phyloP scores from a whole-genome alignment of 1,140 invertebrate genomes.

The Leguminivora glycinivorella region DNA sequence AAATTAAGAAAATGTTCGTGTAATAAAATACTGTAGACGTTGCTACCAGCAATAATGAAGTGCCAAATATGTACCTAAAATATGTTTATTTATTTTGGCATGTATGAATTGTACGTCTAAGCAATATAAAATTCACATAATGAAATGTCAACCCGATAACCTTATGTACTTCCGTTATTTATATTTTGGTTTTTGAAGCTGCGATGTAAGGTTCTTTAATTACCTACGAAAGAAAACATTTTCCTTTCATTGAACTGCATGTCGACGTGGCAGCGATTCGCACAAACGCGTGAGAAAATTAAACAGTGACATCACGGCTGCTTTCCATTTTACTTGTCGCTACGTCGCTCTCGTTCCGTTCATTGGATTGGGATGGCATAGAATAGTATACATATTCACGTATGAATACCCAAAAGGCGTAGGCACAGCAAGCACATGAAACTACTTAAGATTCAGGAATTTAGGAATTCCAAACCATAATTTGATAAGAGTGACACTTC shows the following conservation, averaged over 20 bases:
- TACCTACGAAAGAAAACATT: not conserved
- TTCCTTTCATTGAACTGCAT: constrained; percentile 3
- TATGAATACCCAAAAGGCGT: too few species aligned
- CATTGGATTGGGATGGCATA: not conserved
- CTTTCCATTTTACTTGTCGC: constrained; percentile 51
- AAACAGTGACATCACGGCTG: constrained; percentile 45
- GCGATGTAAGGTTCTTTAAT: not conserved
- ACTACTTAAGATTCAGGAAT: too few species aligned
- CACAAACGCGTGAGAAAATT: constrained; percentile 52
- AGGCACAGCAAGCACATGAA: too few species aligned
- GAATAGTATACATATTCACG: not conserved
- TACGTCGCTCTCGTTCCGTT: constrained; percentile 25
- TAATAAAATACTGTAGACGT: not conserved
- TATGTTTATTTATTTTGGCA: not conserved
- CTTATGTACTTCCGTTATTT: too few species aligned
- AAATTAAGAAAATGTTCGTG: constrained; percentile 19
- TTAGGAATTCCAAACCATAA: too few species aligned
- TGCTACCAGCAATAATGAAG: not conserved
- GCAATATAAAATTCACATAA: constrained; percentile 7
- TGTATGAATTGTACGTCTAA: not conserved
- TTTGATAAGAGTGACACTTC: too few species aligned
- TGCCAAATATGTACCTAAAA: not conserved
- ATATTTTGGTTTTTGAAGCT: too few species aligned
- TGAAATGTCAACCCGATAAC: not conserved
- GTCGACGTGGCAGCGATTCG: constrained; percentile 29